Evolutionary conservation across 2,888 invertebrate genomes (phyloP), one percentile per base, ranked within the genome.

Genomic region (Urechis unicinctus): DNA sequence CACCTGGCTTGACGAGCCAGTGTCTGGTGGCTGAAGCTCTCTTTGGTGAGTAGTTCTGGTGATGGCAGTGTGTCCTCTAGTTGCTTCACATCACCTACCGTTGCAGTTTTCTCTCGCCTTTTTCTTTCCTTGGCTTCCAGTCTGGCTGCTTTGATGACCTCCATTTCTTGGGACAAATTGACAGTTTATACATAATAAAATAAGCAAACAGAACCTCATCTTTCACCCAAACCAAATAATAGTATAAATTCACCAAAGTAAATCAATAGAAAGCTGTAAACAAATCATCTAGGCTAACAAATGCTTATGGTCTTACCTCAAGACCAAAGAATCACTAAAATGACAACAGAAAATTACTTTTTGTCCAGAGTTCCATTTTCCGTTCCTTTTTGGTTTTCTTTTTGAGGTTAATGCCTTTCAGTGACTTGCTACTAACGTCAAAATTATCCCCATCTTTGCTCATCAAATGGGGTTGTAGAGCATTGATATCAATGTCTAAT

Each of bases 41-140:
- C 31, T 6, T 54, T 53, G 54, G 73, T 47, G 26, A 74, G 63
- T 13, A 73, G 63, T 50, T 74, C 72, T 26, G 75, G 58, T 0
- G 73, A 74, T 3, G 76, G 74, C 17, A 76, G 62, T 3, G 73
- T 68, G 25, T 75, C 74, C 2, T 64, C 67, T 45, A 76, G 59
- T 3, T 66, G 64, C 13, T 69, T 64, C 58, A 75, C 67, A 58
- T 76, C 74, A 3, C 76, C 76, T 2, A 74, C 73, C 21, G 75
- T 63, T 0, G 68, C 69, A 2, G 72, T 73, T 53, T 68, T 60
- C 42, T 68, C 58, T 45, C 69, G 64, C 53, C 65, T 68, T 56
- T 68, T 70, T 58, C 65, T 69, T 22, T 66, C 70, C 53, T 68
- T 68, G 0, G 53, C 68, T 55, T 67, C 64, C 54, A 67, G 64